Evolutionary conservation across 1,140 invertebrate species (phyloP), one percentile per base, ranked within the genome.

Genomic region (Aplysia californica): DNA sequence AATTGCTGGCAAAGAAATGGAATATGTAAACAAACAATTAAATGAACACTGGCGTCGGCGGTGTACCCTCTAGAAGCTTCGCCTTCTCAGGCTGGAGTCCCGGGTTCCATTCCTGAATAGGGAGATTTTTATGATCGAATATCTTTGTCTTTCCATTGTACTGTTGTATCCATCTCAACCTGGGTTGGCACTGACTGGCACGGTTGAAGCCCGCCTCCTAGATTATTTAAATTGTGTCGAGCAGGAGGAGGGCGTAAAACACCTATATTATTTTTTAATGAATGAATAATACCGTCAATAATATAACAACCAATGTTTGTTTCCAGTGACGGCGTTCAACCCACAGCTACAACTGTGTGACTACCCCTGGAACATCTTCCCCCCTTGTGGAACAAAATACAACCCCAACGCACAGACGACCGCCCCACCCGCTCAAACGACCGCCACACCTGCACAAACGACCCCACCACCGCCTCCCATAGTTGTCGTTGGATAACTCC

Each of bases 291-390:
- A 50, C 44, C 10, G 44, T 10, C 44, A 50, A 15, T 50, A 50
- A 15, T n/a, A 50, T 50, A 50, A 50, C 10, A 50, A 15, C 44
- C n/a, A 50, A 10, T 50, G 44, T 23, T 35, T 67, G 35, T 26
- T 41, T 41, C 38, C 65, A 67, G 65, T 26, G 35, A 33, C 41
- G 1, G 65, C 26, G 20, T 67, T 67, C 38, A 67, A 67, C 65
- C 3, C 35, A 36, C 26, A 31, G 18, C 5, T 67, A 1, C 65
- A 67, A n/a, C 35, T 3, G 33, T 67, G 65, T 38, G 65, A 67
- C 23, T 67, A 67, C 36, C 5, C 65, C 5, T 38, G 38, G 5
- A 67, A 67, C 65, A 23, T 67, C 1, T 23, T 15, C 26, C 65
- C 33, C 41, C 65, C 65, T 1, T 67, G 65, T 23, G 65, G 65